Conservation (phyloP, 2,888 invertebrate genomes). For the Stenoptilia bipunctidactyla region DNA sequence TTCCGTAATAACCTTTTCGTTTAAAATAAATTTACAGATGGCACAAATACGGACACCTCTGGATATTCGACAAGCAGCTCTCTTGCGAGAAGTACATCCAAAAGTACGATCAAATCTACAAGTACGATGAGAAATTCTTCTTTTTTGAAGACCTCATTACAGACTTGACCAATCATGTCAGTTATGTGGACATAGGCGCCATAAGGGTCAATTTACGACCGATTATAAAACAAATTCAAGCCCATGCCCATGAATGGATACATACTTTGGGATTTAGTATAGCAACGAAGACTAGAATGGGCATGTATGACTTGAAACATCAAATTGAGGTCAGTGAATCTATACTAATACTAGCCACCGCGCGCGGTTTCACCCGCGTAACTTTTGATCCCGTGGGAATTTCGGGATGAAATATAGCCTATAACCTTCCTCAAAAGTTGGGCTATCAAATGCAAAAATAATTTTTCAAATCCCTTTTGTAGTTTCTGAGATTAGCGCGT, state of each 20-base stretch:
- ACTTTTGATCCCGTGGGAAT: too few relatives aligned
- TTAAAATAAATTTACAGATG: conserved; percentile 65
- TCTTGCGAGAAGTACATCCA: conserved; percentile 84
- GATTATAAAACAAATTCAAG: conserved; percentile 73
- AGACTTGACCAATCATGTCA: conserved; percentile 71
- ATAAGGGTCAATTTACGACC: conserved; percentile 81
- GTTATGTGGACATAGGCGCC: conserved; percentile 75
- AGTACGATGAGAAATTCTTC: conserved; percentile 87
- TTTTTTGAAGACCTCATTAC: conserved; percentile 83
- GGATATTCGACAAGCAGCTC: conserved; percentile 80
- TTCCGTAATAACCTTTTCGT: neutral
- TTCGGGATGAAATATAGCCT: too few relatives aligned
- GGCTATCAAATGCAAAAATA: too few relatives aligned
- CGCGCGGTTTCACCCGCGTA: too few relatives aligned
- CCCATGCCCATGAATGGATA: conserved; percentile 87
- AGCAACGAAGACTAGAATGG: conserved; percentile 74
- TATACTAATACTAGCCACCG: too few relatives aligned
- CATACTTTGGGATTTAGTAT: conserved; percentile 78
- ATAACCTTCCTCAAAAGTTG: too few relatives aligned
- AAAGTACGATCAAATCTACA: conserved; percentile 60
- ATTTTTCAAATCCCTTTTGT: too few relatives aligned
- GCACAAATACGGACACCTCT: conserved; percentile 80
- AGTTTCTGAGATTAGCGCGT: too few relatives aligned
- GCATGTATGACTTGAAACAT: conserved; percentile 77
- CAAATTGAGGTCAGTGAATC: conserved; percentile 74